These are phyloP conservation scores for Aphidius colemani DNA, from an alignment of 2,888 invertebrate species.

Conservation along the genomic window DNA sequence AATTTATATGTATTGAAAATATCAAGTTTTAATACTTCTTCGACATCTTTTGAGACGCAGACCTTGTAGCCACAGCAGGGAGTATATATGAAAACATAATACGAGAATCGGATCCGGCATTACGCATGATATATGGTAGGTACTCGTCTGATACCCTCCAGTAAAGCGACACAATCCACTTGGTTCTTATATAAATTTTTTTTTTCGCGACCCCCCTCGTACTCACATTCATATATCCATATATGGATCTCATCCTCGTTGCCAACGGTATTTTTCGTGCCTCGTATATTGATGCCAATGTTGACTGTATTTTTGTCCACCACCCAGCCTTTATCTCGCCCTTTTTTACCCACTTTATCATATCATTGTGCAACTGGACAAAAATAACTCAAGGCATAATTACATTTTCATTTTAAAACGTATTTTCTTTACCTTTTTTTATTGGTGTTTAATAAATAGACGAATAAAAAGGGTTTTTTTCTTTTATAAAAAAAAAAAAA, in stretches of 20 bases:
- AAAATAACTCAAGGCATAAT: too few species aligned
- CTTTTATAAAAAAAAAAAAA: background rate
- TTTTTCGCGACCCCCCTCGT: constrained; percentile 21
- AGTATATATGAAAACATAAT: constrained; percentile 45
- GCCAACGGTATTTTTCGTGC: constrained; percentile 51
- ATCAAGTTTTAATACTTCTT: too few species aligned
- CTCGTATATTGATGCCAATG: constrained; percentile 54
- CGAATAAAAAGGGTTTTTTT: background rate
- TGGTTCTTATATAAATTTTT: constrained; percentile 16
- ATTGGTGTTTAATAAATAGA: background rate
- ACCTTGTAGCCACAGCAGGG: background rate
- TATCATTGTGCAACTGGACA: too few species aligned
- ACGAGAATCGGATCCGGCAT: constrained; percentile 56
- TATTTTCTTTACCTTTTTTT: constrained; percentile 5
- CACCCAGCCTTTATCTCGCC: too few species aligned
- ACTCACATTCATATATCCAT: constrained; percentile 25
- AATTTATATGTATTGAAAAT: too few species aligned
- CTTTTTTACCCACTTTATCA: too few species aligned
- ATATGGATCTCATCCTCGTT: constrained; percentile 3
- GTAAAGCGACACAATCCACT: constrained; percentile 48
- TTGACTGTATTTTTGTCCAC: constrained; percentile 33
- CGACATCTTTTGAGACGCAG: background rate
- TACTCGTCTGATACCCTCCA: constrained; percentile 49
- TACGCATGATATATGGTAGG: constrained; percentile 56
- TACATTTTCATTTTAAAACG: background rate